These are phyloP conservation scores for Pica pica DNA, from an alignment of 2,113 vertebrate genomes.

Conservation along the genomic window DNA sequence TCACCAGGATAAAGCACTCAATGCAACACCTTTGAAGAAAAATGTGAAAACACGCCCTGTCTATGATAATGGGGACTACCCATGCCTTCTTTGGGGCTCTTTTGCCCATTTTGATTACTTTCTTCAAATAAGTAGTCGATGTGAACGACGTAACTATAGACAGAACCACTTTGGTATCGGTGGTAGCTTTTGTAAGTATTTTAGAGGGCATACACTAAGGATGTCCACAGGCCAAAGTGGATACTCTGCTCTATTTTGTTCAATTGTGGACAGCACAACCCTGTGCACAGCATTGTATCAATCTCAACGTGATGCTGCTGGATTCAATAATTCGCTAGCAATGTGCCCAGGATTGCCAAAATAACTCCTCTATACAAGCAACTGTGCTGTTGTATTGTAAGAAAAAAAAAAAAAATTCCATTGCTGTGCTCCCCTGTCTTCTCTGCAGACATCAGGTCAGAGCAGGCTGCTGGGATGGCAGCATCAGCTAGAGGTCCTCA, in stretches of 20 bases:
- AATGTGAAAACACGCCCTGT: background rate
- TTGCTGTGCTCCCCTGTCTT: background rate
- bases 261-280: background rate
- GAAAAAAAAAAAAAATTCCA: background rate
- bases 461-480: background rate
- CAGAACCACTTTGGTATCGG: background rate
- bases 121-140: background rate
- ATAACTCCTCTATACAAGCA: background rate
- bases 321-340: background rate
- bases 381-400: background rate
- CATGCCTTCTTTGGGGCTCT: fast-evolving
- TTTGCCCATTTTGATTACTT: background rate
- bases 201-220: fast-evolving
- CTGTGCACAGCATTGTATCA: background rate
- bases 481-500: background rate
- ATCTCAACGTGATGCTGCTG: background rate
- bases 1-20: background rate
- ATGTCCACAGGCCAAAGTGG: background rate
- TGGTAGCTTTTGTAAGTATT: background rate
- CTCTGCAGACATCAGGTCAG: background rate
- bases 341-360: background rate
- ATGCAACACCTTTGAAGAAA: background rate
- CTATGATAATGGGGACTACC: background rate
- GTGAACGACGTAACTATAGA: background rate
- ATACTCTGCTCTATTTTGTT: background rate